These are phyloP conservation scores for Carposina sasakii DNA, from an alignment of 1,140 invertebrate genomes.

Conservation along the genomic window DNA sequence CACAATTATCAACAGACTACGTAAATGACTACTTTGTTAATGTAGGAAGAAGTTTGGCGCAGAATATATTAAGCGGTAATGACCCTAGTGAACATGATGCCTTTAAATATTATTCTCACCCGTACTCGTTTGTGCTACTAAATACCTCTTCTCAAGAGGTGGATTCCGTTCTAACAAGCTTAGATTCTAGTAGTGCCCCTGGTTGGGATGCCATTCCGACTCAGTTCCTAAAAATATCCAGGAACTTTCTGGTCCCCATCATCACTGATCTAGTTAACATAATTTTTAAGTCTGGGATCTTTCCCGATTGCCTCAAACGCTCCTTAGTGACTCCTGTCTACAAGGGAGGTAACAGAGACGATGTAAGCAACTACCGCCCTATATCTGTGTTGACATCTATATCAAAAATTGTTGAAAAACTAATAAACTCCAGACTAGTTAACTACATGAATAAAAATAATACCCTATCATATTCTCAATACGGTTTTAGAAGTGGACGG, in stretches of 20 bases:
- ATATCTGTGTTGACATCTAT: constrained; percentile 14
- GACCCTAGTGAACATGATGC: neutral
- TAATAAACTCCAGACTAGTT: constrained; percentile 14
- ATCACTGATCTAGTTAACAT: constrained; percentile 11
- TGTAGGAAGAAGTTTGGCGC: neutral
- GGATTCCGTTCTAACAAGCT: neutral
- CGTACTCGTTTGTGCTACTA: constrained; percentile 12
- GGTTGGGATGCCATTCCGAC: constrained; percentile 14
- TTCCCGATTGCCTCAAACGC: constrained; percentile 7
- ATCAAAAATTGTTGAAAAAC: constrained; percentile 16
- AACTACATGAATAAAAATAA: constrained; percentile 13
- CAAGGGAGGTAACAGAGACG: constrained; percentile 12
- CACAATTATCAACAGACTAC: neutral
- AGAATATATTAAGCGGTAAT: neutral
- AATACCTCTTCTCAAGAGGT: constrained; percentile 10
- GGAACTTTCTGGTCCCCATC: constrained; percentile 3
- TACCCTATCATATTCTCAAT: constrained; percentile 12
- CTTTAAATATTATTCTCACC: neutral
- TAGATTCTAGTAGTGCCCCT: constrained; percentile 7
- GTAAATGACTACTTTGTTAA: neutral
- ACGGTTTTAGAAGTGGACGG: constrained; percentile 9
- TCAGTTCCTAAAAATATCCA: constrained; percentile 8
- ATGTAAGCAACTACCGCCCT: constrained; percentile 13
- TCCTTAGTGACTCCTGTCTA: constrained; percentile 12
- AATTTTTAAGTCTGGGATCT: constrained; percentile 8